These are phyloP conservation scores for Octodonta nipae DNA, from an alignment of 2,888 invertebrate genomes.

Conservation along the genomic window DNA sequence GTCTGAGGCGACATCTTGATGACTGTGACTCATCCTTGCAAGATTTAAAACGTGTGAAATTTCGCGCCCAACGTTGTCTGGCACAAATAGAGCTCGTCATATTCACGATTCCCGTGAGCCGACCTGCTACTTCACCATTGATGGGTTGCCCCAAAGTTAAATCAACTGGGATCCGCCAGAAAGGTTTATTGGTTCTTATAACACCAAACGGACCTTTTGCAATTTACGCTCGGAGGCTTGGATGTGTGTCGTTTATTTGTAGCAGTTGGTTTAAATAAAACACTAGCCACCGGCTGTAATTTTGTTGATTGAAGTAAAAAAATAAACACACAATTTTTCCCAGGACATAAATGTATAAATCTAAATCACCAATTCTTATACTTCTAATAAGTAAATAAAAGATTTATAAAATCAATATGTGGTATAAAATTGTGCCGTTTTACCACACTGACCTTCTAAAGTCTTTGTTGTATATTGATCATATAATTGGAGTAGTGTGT, in stretches of 20 bases:
- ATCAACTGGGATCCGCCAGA: constrained; percentile 10
- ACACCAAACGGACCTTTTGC: constrained; percentile 13
- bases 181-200: constrained; percentile 11
- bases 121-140: constrained; percentile 12
- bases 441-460: too few species aligned
- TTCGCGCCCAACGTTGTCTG: constrained; percentile 2
- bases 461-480: too few species aligned
- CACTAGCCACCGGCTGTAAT: constrained; percentile 9
- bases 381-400: too few species aligned
- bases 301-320: constrained; percentile 9
- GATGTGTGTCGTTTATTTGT: constrained; percentile 7
- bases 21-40: not conserved
- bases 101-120: constrained; percentile 10
- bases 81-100: constrained; percentile 10
- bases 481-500: too few species aligned
- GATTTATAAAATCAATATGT: too few species aligned
- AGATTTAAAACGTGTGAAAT: constrained; percentile 2
- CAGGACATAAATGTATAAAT: too few species aligned
- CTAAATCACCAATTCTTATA: too few species aligned
- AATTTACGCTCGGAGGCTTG: constrained; percentile 7
- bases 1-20: constrained; percentile 1
- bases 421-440: too few species aligned
- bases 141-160: constrained; percentile 12
- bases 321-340: too few species aligned
- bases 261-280: constrained; percentile 7